Conservation (phyloP, 2,888 invertebrate species). For the Caprella mutica region DNA sequence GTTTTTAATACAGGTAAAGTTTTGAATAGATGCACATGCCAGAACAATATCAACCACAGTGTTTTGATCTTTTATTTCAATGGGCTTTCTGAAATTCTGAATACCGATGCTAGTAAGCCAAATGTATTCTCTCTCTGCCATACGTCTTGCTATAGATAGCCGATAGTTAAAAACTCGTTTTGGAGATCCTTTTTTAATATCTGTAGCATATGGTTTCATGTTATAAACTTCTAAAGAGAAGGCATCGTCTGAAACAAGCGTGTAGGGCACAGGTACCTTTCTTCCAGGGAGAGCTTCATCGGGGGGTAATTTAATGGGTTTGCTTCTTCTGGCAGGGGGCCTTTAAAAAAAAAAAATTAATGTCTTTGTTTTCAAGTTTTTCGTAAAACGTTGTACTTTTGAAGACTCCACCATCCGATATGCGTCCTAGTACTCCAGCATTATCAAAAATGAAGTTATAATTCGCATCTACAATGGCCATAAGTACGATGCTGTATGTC, state of each 20-base stretch:
- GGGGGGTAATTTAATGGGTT: background rate
- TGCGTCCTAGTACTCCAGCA: slow-evolving; percentile 34
- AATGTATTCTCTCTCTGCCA: slow-evolving; percentile 34
- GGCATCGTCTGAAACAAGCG: slow-evolving; percentile 36
- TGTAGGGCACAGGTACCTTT: background rate
- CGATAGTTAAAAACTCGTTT: slow-evolving; percentile 33
- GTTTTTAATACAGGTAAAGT: no score
- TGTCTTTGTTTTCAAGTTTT: slow-evolving; percentile 2
- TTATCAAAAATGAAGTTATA: slow-evolving; percentile 33
- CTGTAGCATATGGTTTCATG: slow-evolving; percentile 32
- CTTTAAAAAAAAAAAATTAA: no score
- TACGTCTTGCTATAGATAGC: slow-evolving; percentile 25
- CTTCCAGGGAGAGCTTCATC: background rate
- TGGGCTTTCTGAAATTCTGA: slow-evolving; percentile 23
- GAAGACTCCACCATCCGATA: slow-evolving; percentile 36
- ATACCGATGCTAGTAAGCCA: slow-evolving; percentile 30
- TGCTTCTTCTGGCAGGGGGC: no score
- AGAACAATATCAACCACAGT: background rate
- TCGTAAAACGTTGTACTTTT: slow-evolving; percentile 15
- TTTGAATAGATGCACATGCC: no score
- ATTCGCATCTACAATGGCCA: slow-evolving; percentile 35
- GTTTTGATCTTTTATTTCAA: background rate
- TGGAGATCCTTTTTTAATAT: slow-evolving; percentile 2
- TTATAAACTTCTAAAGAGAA: slow-evolving; percentile 35
- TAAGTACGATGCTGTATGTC: slow-evolving; percentile 33